phyloP scores from a whole-genome alignment of 2,113 vertebrate species.

The Cettia cetti region DNA sequence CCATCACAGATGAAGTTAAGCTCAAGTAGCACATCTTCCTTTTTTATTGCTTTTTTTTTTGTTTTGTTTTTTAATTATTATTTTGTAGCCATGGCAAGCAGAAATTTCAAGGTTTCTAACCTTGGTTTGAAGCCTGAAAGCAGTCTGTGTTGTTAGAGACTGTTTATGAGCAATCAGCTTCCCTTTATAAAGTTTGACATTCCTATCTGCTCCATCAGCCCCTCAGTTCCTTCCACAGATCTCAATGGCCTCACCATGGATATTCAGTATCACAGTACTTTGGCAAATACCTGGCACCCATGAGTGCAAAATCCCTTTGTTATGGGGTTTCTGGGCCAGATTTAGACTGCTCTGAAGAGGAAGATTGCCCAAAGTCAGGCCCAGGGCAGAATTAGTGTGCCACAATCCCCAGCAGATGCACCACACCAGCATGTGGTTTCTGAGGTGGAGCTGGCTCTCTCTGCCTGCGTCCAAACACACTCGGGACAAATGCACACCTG shows the following conservation, averaged over 20 bases:
- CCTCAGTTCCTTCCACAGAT: background rate
- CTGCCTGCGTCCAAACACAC: accelerated
- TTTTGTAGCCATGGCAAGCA: background rate
- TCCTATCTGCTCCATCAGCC: background rate
- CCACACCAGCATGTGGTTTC: accelerated
- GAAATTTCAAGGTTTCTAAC: background rate
- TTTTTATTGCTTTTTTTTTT: background rate
- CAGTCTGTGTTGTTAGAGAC: background rate
- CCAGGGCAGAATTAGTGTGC: too few relatives aligned
- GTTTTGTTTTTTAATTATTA: background rate
- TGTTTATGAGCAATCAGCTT: background rate
- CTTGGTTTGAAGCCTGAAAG: background rate
- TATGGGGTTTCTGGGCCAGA: background rate
- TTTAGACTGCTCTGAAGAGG: background rate
- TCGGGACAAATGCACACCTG: background rate
- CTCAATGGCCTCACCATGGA: background rate
- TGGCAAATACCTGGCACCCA: background rate
- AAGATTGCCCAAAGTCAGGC: background rate
- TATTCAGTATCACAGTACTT: background rate
- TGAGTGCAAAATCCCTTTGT: background rate
- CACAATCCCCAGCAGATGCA: background rate
- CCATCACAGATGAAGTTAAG: background rate
- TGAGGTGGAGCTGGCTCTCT: background rate
- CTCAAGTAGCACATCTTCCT: background rate
- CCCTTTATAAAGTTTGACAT: background rate